Base-by-base conservation (phyloP, 2,797 vertebrate genomes). In the Megaceryle alcyon region DNA sequence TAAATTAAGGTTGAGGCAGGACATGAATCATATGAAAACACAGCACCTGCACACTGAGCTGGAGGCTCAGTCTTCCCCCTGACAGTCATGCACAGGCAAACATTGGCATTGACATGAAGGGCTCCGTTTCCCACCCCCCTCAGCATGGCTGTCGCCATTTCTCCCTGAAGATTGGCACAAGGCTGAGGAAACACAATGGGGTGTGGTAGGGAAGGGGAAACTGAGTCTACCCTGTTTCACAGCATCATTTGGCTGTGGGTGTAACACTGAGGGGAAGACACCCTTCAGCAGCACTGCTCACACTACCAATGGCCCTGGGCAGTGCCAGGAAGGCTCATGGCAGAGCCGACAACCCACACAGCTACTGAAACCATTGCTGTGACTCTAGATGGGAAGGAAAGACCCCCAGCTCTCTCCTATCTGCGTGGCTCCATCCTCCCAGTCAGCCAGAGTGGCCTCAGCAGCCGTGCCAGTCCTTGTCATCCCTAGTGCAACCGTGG, bases 401-500 rank as follows among this genome's bases (percentile, higher is more conserved):
- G 19, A 7, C 5, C 14, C 39, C 10, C 37, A 64, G 21, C 21
- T 68, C 16, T 44, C 37, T 64, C 41, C 28, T 16, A 11, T 14
- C 46, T 64, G 51, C 25, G 14, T 11, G 63, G 11, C 33, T 66
- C 31, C 63, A 25, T 33, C n/a, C 21, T 39, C n/a, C 44, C 2
- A 0, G 8, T 19, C 73, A 54, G 14, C 21, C 72, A 46, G 28
- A 43, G 57, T 44, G 19, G 10, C n/a, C 14, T 21, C 2, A 1
- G 39, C 0, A 0, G 14, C n/a, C 5, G 3, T 22, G 48, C 3
- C 18, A 6, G 26, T 4, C 59, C 41, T 31, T 17, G 6, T 8
- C 0, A 1, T 43, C 60, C 22, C 35, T 1, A 13, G 21, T 9
- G 21, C 28, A 37, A 6, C 20, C 0, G 0, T 0, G 5, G 61